Evolutionary conservation across 2,113 vertebrate species (phyloP), one percentile per base, ranked within the genome.

Genomic region (Charina bottae): DNA sequence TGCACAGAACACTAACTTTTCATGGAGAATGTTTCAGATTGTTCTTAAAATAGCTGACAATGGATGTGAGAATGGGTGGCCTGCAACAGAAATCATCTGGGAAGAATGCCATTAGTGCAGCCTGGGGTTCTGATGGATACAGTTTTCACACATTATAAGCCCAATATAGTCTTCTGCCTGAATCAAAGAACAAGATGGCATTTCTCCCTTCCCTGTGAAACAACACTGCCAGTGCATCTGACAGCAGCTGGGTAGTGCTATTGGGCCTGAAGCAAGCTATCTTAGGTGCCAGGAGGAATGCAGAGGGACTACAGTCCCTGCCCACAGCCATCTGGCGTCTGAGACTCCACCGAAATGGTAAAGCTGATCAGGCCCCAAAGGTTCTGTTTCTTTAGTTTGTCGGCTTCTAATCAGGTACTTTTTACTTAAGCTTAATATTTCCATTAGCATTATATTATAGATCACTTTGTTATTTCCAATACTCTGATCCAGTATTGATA

Each of bases 401-500:
- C 83, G 93, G 58, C 90, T 94, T 0, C 59, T 94, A 88, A 91
- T 64, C 83, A 90, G 93, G 90, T 93, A 84, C 56, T 23, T 90
- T 92, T 85, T 92, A 90, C 54, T 90, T 92, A 89, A 91, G 87
- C 59, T 90, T 87, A 72, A 24, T 92, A 83, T 85, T 33, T 60
- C 19, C 49, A 53, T 83, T 94, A 94, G 93, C 95, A 90, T 72
- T 89, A 84, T 93, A 92, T 78, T 86, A 92, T 91, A 93, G 85
- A 85, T 88, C 26, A 53, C 56, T 0, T 90, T 85, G 1, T 58
- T 37, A 88, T 95, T 86, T 0, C 0, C 87, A 92, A 95, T 88
- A 89, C 92, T 85, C 62, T 83, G 89, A 88, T 56, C 24, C 89
- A 89, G 13, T 56, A 91, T 42, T 83, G 90, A 87, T 90, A 56